Evolutionary conservation across 2,797 vertebrate genomes (phyloP).

Genomic region (Scolopax rusticola): DNA sequence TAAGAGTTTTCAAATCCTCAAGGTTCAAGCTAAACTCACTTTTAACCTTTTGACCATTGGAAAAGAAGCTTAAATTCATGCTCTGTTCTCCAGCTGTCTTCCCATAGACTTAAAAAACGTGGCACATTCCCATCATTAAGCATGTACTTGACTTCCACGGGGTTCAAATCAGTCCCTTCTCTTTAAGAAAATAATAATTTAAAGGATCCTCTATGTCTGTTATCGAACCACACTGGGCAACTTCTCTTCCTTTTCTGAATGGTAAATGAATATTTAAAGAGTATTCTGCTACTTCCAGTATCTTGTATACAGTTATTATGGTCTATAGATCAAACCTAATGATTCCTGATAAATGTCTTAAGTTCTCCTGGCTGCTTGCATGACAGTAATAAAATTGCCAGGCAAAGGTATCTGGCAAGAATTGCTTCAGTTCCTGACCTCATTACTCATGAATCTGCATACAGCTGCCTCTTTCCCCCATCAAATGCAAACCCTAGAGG

Average conservation of each 20-base stretch:
- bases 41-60: background rate
- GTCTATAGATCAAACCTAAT: background rate
- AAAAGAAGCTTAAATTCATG: background rate
- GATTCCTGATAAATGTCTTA: slow-evolving; percentile 12
- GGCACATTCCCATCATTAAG: background rate
- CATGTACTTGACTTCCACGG: background rate
- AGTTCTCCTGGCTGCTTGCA: background rate
- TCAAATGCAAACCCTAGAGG: slow-evolving; percentile 46
- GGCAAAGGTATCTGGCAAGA: slow-evolving; percentile 44
- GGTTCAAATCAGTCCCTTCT: background rate
- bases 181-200: background rate
- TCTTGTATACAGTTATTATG: background rate
- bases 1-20: background rate
- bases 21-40: background rate
- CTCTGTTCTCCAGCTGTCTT: background rate
- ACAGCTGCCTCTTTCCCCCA: slow-evolving; percentile 37
- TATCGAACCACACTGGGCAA: background rate
- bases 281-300: background rate
- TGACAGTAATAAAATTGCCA: slow-evolving; percentile 25
- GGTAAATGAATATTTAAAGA: background rate
- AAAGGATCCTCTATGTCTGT: background rate
- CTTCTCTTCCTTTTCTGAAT: background rate
- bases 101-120: background rate
- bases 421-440: slow-evolving; percentile 7
- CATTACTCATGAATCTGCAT: slow-evolving; percentile 32